Percentiles rank a stretch among this genome's conserved stretches.
phyloP scores from a whole-genome alignment of 2,113 vertebrate species.

The Gorsachius goisagi region DNA sequence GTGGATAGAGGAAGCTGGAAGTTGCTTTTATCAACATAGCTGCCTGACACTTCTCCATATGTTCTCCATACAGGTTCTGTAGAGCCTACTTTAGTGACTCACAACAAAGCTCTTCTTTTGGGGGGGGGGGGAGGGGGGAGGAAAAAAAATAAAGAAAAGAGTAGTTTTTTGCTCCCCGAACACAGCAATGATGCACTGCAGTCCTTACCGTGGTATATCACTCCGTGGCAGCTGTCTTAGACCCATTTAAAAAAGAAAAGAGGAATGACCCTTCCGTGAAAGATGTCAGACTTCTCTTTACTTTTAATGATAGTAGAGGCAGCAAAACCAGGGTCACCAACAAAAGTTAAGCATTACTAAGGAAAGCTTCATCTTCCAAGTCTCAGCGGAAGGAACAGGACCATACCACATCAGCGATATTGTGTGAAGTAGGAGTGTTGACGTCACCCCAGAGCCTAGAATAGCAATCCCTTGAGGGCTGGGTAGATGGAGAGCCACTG shows the following conservation, averaged over 20 bases:
- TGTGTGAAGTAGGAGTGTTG: not conserved
- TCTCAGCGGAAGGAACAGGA: not conserved
- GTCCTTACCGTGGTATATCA: not conserved
- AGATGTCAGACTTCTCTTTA: not conserved
- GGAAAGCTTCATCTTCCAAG: not conserved
- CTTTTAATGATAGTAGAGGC: not conserved
- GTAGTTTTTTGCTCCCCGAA: not conserved
- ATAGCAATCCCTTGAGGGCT: constrained; percentile 1
- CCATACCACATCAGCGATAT: not conserved
- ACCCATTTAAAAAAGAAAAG: not conserved
- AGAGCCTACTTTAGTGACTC: not conserved
- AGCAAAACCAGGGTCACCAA: not conserved
- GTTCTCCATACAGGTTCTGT: not conserved
- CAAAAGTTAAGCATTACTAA: not conserved
- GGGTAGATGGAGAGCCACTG: not conserved
- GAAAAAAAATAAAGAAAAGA: no score
- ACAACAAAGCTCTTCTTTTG: not conserved
- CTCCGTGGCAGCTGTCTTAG: not conserved
- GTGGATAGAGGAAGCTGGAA: not conserved
- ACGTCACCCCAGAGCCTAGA: constrained; percentile 23
- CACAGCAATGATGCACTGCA: not conserved
- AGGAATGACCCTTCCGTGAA: not conserved
- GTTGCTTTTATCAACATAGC: not conserved
- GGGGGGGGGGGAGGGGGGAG: no score
- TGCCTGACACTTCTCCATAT: not conserved